phyloP scores from a whole-genome alignment of 1,140 invertebrate species.

The Penaeus vannamei region DNA sequence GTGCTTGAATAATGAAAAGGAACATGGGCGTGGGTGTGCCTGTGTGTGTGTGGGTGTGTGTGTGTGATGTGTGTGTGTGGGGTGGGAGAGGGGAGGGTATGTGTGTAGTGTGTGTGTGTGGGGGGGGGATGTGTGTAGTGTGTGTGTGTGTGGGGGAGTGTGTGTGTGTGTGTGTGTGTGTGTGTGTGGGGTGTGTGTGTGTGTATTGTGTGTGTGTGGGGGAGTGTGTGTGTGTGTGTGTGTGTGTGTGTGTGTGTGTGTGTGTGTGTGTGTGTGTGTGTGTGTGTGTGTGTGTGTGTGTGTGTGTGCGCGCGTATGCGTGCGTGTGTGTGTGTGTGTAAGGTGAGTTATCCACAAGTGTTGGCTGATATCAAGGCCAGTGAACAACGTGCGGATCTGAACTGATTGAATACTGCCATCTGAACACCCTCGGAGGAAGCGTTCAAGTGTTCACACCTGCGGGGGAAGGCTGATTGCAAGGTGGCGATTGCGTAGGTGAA shows the following conservation, averaged over 20 bases:
- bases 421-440: no score
- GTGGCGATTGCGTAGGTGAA: no score
- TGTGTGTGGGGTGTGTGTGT: not conserved
- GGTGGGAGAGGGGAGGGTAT: no score
- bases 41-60: not conserved
- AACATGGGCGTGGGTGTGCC: not conserved
- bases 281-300: not conserved
- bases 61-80: not conserved
- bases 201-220: not conserved
- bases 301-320: not conserved
- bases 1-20: not conserved
- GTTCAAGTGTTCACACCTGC: no score
- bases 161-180: no score
- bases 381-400: not conserved
- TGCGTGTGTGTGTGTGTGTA: not conserved
- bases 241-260: no score
- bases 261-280: not conserved
- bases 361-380: not conserved
- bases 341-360: no score
- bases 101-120: no score
- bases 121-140: not conserved
- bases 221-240: not conserved
- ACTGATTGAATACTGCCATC: no score
- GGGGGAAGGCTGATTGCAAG: no score
- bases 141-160: not conserved